phyloP scores from a whole-genome alignment of 2,113 vertebrate genomes.

The Puma concolor region DNA sequence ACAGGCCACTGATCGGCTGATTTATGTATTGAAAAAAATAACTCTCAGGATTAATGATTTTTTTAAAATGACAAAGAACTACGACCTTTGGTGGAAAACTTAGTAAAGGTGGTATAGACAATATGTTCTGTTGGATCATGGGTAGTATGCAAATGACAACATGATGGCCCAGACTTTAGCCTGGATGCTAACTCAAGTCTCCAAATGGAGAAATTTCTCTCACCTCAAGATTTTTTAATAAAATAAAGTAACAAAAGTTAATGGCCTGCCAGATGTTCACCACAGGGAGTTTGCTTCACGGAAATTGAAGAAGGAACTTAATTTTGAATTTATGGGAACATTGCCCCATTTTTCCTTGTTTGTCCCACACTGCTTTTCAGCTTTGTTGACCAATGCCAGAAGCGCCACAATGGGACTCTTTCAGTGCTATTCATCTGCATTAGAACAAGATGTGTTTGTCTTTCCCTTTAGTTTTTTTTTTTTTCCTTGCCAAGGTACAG shows the following conservation, averaged over 20 bases:
- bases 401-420: slow-evolving; percentile 22
- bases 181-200: background rate
- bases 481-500: background rate
- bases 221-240: slow-evolving; percentile 70
- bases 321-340: slow-evolving; percentile 80
- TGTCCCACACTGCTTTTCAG: slow-evolving; percentile 46
- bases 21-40: slow-evolving; percentile 53
- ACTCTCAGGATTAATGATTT: slow-evolving; percentile 18
- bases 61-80: slow-evolving; percentile 20
- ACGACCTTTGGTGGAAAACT: slow-evolving; percentile 32
- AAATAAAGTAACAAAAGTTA: slow-evolving; percentile 75
- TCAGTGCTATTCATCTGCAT: slow-evolving; percentile 62
- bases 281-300: slow-evolving; percentile 50
- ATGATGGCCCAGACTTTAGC: background rate
- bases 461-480: background rate
- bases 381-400: slow-evolving; percentile 46
- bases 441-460: slow-evolving; percentile 56
- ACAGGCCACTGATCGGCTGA: slow-evolving; percentile 50
- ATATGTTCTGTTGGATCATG: background rate
- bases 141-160: background rate
- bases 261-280: slow-evolving; percentile 70
- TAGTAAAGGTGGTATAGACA: background rate
- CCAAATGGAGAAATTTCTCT: slow-evolving; percentile 44
- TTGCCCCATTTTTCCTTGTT: slow-evolving; percentile 58
- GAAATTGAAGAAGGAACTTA: slow-evolving; percentile 78